These are phyloP conservation scores for Alligator sinensis DNA, from an alignment of 2,113 vertebrate genomes.

Conservation along the genomic window DNA sequence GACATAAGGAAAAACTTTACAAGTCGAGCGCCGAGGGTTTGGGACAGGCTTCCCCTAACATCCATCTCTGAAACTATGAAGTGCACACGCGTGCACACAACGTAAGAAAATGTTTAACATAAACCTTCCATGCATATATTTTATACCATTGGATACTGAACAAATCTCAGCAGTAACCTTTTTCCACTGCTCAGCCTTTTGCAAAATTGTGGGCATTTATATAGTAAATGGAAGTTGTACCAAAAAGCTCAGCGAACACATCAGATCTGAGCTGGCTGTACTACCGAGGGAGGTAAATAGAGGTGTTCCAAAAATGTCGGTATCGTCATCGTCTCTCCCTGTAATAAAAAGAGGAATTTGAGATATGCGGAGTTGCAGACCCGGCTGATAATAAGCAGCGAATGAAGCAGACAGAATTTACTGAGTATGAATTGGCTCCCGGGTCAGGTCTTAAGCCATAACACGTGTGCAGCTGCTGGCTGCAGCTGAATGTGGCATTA, in stretches of 20 bases:
- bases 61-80: too few species aligned
- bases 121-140: not conserved
- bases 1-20: too few species aligned
- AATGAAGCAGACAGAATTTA: accelerated
- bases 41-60: too few species aligned
- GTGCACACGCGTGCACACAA: too few species aligned
- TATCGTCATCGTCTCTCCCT: not conserved
- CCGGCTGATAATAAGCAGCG: not conserved
- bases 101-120: too few species aligned
- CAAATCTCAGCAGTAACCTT: not conserved
- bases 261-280: not conserved
- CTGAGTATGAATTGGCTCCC: not conserved
- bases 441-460: not conserved
- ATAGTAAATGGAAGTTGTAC: not conserved
- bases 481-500: not conserved
- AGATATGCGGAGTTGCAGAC: not conserved
- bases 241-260: not conserved
- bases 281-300: accelerated
- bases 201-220: accelerated
- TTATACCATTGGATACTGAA: not conserved
- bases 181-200: not conserved
- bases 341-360: not conserved
- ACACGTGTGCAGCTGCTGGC: not conserved
- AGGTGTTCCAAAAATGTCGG: accelerated
- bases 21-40: too few species aligned